Conservation (phyloP, 2,888 invertebrate species). For the Ormyrus labotus region DNA sequence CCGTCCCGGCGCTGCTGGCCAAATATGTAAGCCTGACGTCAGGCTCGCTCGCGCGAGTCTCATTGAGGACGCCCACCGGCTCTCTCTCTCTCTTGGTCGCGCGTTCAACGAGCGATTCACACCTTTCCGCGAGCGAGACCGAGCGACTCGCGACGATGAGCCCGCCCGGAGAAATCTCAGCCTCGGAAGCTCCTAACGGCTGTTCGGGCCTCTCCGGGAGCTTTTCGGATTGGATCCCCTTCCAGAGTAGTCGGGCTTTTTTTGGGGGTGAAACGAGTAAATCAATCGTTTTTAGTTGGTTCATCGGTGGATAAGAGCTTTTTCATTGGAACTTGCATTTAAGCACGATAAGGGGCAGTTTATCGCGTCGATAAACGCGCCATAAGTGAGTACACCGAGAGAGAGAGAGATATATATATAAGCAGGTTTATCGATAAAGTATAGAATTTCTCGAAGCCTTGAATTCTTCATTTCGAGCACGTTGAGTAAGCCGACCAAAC, state of each 20-base stretch:
- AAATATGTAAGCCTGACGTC: conserved; percentile 75
- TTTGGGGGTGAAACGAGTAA: background rate
- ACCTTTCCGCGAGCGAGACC: conserved; percentile 17
- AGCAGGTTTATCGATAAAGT: conserved; percentile 3
- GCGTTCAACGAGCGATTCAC: conserved; percentile 30
- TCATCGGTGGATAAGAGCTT: background rate
- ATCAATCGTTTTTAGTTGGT: background rate
- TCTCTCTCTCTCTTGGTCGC: background rate
- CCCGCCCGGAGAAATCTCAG: background rate
- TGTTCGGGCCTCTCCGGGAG: background rate
- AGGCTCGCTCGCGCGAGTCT: conserved; percentile 65
- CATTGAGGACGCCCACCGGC: conserved; percentile 72
- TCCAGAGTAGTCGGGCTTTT: background rate
- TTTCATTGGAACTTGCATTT: background rate
- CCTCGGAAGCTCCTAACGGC: background rate
- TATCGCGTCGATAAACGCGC: background rate
- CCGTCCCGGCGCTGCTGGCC: conserved; percentile 65
- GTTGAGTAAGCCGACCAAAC: conserved; percentile 46
- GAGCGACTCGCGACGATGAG: background rate
- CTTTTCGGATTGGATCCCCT: background rate
- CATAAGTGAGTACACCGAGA: background rate
- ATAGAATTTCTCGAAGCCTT: conserved; percentile 26
- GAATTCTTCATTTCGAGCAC: conserved; percentile 17
- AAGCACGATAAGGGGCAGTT: background rate
- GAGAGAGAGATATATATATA: background rate